These are phyloP conservation scores for Hemichromis elongatus DNA, from an alignment of 2,113 vertebrate genomes.

Conservation along the genomic window DNA sequence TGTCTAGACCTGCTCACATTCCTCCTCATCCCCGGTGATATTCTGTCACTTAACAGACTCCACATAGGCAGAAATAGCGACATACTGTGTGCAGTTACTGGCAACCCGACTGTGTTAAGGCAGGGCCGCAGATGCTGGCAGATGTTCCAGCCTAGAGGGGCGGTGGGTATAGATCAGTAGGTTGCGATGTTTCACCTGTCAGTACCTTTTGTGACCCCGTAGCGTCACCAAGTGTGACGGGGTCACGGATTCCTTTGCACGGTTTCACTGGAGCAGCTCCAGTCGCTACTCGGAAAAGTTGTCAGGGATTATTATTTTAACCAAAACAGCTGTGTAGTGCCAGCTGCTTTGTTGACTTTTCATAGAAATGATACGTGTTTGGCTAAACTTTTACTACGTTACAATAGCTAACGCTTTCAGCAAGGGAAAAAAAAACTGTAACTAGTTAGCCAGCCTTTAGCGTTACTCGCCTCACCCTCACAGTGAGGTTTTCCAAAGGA, in stretches of 20 bases:
- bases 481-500: background rate
- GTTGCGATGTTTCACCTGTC: background rate
- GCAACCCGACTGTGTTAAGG: background rate
- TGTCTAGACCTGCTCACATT: conserved; percentile 17
- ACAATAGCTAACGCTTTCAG: background rate
- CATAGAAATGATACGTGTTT: background rate
- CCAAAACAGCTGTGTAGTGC: background rate
- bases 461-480: background rate
- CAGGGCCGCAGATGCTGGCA: background rate
- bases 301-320: background rate
- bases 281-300: background rate
- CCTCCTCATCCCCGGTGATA: background rate
- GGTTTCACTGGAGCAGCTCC: background rate
- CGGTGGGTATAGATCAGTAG: background rate
- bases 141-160: background rate
- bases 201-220: background rate
- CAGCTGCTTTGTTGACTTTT: background rate
- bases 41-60: background rate
- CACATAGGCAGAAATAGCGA: background rate
- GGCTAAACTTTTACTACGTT: background rate
- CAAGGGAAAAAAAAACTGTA: background rate
- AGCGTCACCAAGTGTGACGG: background rate
- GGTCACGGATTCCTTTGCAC: background rate
- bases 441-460: background rate
- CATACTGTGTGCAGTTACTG: background rate